Evolutionary conservation across 2,113 vertebrate species (phyloP).

Genomic region (Caretta caretta): DNA sequence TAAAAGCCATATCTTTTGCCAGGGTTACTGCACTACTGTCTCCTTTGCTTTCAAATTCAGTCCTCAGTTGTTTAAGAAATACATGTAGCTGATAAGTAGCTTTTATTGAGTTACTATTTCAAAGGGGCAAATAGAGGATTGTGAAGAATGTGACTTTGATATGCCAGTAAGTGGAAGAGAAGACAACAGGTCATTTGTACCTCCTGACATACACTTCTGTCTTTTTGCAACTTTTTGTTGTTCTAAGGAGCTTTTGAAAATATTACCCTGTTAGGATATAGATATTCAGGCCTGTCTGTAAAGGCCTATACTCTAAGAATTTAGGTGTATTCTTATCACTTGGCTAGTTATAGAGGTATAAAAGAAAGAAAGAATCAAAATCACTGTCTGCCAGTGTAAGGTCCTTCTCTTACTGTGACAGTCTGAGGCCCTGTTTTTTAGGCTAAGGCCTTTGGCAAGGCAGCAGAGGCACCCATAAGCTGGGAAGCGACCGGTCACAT

Average conservation of each 20-base stretch:
- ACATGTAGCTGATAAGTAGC: background rate
- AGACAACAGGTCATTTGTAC: background rate
- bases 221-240: background rate
- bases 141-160: background rate
- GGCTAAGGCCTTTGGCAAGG: no score
- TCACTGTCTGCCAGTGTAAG: no score
- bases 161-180: background rate
- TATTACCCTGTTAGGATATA: background rate
- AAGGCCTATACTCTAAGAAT: no score
- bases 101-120: background rate
- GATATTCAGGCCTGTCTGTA: no score
- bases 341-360: no score
- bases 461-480: no score
- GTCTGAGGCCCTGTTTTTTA: no score
- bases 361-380: no score
- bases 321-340: no score
- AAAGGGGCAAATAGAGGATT: accelerated
- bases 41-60: background rate
- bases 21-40: background rate
- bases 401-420: no score
- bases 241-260: background rate
- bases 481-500: no score
- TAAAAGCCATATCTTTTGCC: background rate
- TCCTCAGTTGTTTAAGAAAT: background rate
- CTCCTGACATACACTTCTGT: accelerated